These are phyloP conservation scores for Aplysia californica DNA, from an alignment of 1,140 invertebrate species.

Conservation along the genomic window DNA sequence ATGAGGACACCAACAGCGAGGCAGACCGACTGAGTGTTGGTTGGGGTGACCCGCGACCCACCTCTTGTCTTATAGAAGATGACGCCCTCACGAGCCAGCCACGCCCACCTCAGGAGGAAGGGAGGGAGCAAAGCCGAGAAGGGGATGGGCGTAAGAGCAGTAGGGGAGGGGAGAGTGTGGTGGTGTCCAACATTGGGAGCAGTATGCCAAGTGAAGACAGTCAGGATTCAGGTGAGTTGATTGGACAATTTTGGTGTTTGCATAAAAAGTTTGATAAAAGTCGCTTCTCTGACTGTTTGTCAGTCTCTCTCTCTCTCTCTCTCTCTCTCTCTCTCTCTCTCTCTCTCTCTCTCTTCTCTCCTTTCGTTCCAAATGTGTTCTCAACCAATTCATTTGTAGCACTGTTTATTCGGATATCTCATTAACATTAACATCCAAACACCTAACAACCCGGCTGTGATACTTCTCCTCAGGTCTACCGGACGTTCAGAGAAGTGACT, in stretches of 20 bases:
- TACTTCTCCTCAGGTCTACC: too few species aligned
- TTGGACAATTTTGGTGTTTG: not conserved
- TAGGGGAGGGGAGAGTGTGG: not conserved
- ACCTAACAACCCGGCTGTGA: too few species aligned
- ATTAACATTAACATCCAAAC: too few species aligned
- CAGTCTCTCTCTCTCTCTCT: not conserved
- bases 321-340: too few species aligned
- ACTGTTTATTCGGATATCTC: too few species aligned
- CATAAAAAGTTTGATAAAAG: not conserved
- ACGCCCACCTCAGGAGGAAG: not conserved
- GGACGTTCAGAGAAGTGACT: too few species aligned
- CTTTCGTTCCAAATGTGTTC: too few species aligned
- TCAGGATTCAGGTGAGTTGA: conserved; percentile 43
- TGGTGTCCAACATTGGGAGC: conserved; percentile 4
- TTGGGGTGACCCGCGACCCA: not conserved
- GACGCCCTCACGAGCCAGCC: not conserved
- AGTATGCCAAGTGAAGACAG: conserved; percentile 35
- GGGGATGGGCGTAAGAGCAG: not conserved
- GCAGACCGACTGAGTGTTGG: not conserved
- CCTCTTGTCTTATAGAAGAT: not conserved
- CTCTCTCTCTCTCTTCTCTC: too few species aligned
- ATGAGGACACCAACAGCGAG: not conserved
- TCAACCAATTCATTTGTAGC: too few species aligned
- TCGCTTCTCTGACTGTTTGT: not conserved
- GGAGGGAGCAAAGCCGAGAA: not conserved